Evolutionary conservation across 2,888 invertebrate genomes (phyloP).

Genomic region (Protophormia terraenovae): DNA sequence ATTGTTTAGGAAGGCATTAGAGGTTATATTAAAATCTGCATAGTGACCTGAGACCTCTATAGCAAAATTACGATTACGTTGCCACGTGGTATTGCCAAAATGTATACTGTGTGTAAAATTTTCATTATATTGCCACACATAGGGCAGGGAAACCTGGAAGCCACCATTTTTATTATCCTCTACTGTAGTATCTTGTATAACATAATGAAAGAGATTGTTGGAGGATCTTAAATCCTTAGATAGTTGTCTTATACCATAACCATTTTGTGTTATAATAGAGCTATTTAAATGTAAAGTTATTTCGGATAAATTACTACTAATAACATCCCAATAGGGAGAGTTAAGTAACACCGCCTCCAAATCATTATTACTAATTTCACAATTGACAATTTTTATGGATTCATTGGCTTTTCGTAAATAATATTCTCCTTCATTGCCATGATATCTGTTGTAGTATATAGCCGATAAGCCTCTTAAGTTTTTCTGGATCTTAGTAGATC

Average conservation of each 20-base stretch:
- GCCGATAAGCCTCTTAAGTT: conserved; percentile 92
- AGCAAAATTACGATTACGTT: conserved; percentile 91
- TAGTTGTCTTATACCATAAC: conserved; percentile 92
- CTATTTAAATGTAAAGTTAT: conserved; percentile 94
- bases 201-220: conserved; percentile 98
- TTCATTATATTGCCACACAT: conserved; percentile 97
- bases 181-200: conserved; percentile 92
- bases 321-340: conserved; percentile 93
- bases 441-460: conserved; percentile 93
- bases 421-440: conserved; percentile 92
- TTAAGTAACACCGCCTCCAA: conserved; percentile 91
- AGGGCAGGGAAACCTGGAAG: conserved; percentile 93
- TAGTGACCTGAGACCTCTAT: conserved; percentile 96
- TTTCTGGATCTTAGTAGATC: conserved; percentile 88
- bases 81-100: conserved; percentile 93
- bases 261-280: conserved; percentile 92
- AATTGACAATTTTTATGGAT: conserved; percentile 89
- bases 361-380: conserved; percentile 90
- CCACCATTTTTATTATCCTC: conserved; percentile 93
- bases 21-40: conserved; percentile 92
- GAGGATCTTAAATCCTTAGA: conserved; percentile 96
- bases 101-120: conserved; percentile 95
- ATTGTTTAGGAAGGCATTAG: conserved; percentile 93
- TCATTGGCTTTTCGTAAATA: conserved; percentile 94
- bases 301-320: conserved; percentile 93